A percentile compares a stretch with the other conserved stretches of the same genome.
Conservation (phyloP, 2,888 invertebrate species). For the Dolichopus griseipennis region DNA sequence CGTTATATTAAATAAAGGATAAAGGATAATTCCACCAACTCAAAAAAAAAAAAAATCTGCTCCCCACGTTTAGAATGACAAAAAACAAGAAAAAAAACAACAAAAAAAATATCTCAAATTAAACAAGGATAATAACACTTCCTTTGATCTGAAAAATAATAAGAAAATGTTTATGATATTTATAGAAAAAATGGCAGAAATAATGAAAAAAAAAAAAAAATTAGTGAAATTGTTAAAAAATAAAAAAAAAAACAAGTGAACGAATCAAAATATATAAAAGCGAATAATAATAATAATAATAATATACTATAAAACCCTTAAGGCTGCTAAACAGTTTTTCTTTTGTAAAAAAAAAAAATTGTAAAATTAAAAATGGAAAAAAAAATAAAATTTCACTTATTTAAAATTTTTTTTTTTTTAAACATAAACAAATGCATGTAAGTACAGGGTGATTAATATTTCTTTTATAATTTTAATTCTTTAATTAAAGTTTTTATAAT, state of each 20-base stretch:
- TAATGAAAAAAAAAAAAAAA: background rate
- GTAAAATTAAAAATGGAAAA: background rate
- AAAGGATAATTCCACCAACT: background rate
- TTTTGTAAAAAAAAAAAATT: background rate
- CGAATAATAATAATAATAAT: background rate
- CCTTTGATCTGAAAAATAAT: background rate
- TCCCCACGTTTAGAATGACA: background rate
- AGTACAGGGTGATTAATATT: background rate
- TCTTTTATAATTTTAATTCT: too few relatives aligned
- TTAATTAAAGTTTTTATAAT: too few relatives aligned
- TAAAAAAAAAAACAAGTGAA: background rate
- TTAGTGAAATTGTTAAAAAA: background rate
- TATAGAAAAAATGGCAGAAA: background rate
- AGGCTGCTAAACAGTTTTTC: background rate
- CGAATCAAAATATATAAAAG: too few relatives aligned
- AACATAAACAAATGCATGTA: background rate
- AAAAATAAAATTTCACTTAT: background rate
- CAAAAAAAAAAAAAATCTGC: background rate
- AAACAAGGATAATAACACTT: conserved; percentile 1
- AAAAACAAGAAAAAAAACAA: background rate
- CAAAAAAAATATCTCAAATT: background rate
- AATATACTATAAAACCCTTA: background rate
- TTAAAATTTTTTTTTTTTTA: background rate
- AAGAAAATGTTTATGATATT: conserved; percentile 1
- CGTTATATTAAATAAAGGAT: background rate